Evolutionary conservation across 1,140 invertebrate genomes (phyloP).

Genomic region (Bombus ignitus): DNA sequence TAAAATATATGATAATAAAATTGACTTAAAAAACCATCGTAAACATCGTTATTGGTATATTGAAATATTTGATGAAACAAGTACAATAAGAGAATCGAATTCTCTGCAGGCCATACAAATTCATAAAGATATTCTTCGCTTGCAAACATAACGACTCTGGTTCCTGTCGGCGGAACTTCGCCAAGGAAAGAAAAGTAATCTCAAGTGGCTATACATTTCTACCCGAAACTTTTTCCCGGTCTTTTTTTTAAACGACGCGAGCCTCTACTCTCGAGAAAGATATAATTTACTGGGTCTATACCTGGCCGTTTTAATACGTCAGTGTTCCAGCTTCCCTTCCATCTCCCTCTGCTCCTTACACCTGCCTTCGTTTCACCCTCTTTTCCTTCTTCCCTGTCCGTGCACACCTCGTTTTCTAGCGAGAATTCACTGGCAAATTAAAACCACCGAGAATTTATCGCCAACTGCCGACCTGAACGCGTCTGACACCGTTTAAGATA

Average conservation of each 20-base stretch:
- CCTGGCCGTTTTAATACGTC: slow-evolving; percentile 73
- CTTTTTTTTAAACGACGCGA: slow-evolving; percentile 35
- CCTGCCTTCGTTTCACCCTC: not conserved
- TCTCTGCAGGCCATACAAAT: not conserved
- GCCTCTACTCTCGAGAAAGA: slow-evolving; percentile 61
- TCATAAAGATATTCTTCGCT: not conserved
- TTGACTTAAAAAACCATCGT: too few species aligned
- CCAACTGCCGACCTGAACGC: slow-evolving; percentile 46
- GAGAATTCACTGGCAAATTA: slow-evolving; percentile 76
- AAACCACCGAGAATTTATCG: slow-evolving; percentile 74
- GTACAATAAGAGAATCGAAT: not conserved
- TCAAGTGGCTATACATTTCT: slow-evolving; percentile 65
- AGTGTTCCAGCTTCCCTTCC: slow-evolving; percentile 27
- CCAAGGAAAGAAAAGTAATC: slow-evolving; percentile 61
- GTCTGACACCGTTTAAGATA: slow-evolving; percentile 70
- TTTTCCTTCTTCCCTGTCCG: not conserved
- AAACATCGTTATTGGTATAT: too few species aligned
- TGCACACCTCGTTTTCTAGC: slow-evolving; percentile 23
- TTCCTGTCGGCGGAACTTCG: slow-evolving; percentile 16
- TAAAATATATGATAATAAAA: too few species aligned
- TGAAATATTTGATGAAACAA: not conserved
- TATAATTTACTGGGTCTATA: slow-evolving; percentile 76
- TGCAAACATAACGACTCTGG: slow-evolving; percentile 10
- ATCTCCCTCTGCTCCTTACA: not conserved
- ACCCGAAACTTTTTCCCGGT: slow-evolving; percentile 51